phyloP scores from a whole-genome alignment of 2,113 vertebrate genomes.

The Todiramphus chloris region DNA sequence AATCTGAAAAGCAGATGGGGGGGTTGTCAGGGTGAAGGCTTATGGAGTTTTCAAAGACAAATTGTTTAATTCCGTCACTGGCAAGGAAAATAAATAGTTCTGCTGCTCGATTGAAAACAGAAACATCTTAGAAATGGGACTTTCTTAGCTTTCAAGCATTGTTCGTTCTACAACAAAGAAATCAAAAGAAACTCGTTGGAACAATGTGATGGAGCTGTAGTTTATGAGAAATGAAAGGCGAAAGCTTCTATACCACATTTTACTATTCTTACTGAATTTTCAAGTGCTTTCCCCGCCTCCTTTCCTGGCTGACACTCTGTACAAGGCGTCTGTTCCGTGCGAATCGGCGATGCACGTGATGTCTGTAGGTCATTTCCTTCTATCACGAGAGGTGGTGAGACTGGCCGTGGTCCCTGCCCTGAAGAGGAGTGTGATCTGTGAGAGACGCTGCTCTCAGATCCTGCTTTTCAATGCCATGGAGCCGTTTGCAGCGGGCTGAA shows the following conservation, averaged over 20 bases:
- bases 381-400: not conserved
- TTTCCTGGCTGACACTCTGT: not conserved
- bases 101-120: conserved; percentile 65
- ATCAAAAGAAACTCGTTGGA: conserved; percentile 52
- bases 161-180: conserved; percentile 48
- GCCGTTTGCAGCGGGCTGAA: conserved; percentile 4
- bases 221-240: conserved; percentile 62
- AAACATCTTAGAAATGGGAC: conserved; percentile 64
- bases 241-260: conserved; percentile 40
- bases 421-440: not conserved
- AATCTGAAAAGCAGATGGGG: conserved; percentile 75
- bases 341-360: not conserved
- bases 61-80: conserved; percentile 74
- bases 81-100: conserved; percentile 75
- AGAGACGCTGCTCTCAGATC: not conserved
- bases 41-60: conserved; percentile 73
- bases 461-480: not conserved
- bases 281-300: conserved; percentile 50
- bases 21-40: conserved; percentile 62
- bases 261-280: not conserved
- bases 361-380: not conserved
- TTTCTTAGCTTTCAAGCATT: conserved; percentile 58
- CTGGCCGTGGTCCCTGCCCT: not conserved
- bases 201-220: conserved; percentile 14
- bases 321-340: not conserved